Evolutionary conservation across 30 jellyfish, hydroid and myxozoan genomes (phyloP).

Genomic region (Morbakka virulenta): DNA sequence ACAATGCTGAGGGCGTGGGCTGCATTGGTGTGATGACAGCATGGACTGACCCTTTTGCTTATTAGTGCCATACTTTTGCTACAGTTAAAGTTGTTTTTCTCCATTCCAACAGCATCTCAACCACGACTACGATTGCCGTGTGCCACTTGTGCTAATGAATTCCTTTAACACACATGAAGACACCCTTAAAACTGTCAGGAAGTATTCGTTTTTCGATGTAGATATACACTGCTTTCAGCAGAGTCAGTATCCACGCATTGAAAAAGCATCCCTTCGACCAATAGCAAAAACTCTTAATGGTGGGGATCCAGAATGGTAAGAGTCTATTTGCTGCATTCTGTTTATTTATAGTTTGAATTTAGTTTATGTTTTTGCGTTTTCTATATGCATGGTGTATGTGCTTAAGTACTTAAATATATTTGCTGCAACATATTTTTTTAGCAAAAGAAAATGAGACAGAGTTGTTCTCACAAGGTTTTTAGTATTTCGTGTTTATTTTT

Average conservation of each 20-base stretch:
- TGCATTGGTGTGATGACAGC: too few relatives aligned
- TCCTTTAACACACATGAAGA: slow-evolving; percentile 88
- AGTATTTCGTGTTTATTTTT: too few relatives aligned
- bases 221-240: slow-evolving; percentile 71
- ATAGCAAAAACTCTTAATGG: slow-evolving; percentile 37
- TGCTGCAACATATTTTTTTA: too few relatives aligned
- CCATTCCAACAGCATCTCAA: slow-evolving; percentile 55
- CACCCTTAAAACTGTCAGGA: slow-evolving; percentile 67
- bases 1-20: too few relatives aligned
- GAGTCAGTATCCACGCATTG: slow-evolving; percentile 92
- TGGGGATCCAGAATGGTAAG: slow-evolving; percentile 66
- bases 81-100: not conserved
- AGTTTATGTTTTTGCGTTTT: too few relatives aligned
- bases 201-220: slow-evolving; percentile 58
- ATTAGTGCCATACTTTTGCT: not conserved
- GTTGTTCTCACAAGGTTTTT: too few relatives aligned
- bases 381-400: too few relatives aligned
- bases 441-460: too few relatives aligned
- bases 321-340: not conserved
- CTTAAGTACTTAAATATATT: too few relatives aligned
- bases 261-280: slow-evolving; percentile 80
- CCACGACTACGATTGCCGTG: slow-evolving; percentile 71
- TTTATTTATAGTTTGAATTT: too few relatives aligned
- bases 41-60: not conserved
- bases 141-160: slow-evolving; percentile 92